phyloP scores from a whole-genome alignment of 2,888 invertebrate species.

The Shargacucullia verbasci region DNA sequence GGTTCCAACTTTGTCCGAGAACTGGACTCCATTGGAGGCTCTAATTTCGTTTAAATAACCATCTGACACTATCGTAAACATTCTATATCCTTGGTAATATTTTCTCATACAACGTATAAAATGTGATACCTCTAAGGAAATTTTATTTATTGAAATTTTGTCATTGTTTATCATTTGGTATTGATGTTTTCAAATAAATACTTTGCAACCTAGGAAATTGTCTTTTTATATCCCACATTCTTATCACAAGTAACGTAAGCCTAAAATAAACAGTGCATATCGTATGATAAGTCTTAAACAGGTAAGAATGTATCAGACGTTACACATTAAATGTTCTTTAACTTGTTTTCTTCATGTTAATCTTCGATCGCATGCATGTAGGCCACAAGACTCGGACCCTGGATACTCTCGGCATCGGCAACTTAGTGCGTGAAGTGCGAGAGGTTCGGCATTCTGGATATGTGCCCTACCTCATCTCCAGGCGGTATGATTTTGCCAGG shows the following conservation, averaged over 20 bases:
- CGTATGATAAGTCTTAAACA: constrained; percentile 12
- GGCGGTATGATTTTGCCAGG: constrained; percentile 70
- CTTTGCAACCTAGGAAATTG: constrained; percentile 57
- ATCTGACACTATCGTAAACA: constrained; percentile 39
- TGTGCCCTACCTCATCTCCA: constrained; percentile 65
- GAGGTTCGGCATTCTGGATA: constrained; percentile 74
- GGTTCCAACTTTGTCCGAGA: constrained; percentile 85
- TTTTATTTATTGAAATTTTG: constrained; percentile 62
- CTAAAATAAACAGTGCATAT: constrained; percentile 1
- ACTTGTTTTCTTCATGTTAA: constrained; percentile 7
- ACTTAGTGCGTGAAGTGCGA: constrained; percentile 77
- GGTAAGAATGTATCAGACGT: constrained; percentile 43
- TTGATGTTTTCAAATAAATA: constrained; percentile 69
- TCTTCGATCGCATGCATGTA: constrained; percentile 55
- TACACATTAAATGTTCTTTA: constrained; percentile 1
- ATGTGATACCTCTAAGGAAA: constrained; percentile 69
- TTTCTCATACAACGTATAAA: constrained; percentile 63
- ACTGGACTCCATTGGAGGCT: constrained; percentile 77
- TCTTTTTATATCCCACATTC: constrained; percentile 16
- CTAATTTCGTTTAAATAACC: constrained; percentile 74
- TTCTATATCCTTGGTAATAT: constrained; percentile 41
- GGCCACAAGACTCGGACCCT: constrained; percentile 80
- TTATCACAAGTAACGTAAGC: too few species aligned
- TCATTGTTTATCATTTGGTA: constrained; percentile 57
- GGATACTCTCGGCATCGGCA: constrained; percentile 79